Evolutionary conservation across 2,113 vertebrate species (phyloP).

Genomic region (Cebidichthys violaceus): DNA sequence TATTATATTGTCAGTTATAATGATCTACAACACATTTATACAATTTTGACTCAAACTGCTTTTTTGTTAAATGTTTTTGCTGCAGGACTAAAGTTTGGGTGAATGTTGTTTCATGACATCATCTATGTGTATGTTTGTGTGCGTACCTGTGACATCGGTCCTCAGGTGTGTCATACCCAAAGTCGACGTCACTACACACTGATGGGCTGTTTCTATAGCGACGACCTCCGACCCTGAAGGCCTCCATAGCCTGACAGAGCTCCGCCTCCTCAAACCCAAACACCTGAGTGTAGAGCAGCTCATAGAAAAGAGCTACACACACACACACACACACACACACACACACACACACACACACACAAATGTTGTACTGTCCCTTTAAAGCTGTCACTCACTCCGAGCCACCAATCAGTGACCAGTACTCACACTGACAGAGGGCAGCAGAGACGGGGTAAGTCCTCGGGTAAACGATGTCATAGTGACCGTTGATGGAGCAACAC

Average conservation of each 20-base stretch:
- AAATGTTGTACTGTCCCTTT: not conserved
- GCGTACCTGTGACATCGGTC: conserved; percentile 66
- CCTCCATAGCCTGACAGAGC: conserved; percentile 81
- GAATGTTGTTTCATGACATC: too few species aligned
- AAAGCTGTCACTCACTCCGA: not conserved
- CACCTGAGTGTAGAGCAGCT: conserved; percentile 93
- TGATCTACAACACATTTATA: too few species aligned
- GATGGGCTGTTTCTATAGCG: conserved; percentile 89
- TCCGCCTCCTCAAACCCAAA: conserved; percentile 90
- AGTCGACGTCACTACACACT: conserved; percentile 85
- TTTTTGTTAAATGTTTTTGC: too few species aligned
- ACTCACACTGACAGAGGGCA: conserved; percentile 77
- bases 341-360: not conserved
- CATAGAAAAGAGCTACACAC: conserved; percentile 89
- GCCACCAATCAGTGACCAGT: not conserved
- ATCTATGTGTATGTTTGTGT: not conserved
- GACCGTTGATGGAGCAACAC: conserved; percentile 79
- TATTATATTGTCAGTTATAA: too few species aligned
- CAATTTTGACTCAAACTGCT: too few species aligned
- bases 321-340: not conserved
- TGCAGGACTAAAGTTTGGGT: too few species aligned
- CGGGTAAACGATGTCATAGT: conserved; percentile 77
- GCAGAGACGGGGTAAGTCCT: conserved; percentile 71
- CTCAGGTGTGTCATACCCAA: conserved; percentile 81
- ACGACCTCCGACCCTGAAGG: conserved; percentile 88